These are phyloP conservation scores for Leptopilina syphax DNA, from an alignment of 2,888 invertebrate genomes.

Conservation along the genomic window DNA sequence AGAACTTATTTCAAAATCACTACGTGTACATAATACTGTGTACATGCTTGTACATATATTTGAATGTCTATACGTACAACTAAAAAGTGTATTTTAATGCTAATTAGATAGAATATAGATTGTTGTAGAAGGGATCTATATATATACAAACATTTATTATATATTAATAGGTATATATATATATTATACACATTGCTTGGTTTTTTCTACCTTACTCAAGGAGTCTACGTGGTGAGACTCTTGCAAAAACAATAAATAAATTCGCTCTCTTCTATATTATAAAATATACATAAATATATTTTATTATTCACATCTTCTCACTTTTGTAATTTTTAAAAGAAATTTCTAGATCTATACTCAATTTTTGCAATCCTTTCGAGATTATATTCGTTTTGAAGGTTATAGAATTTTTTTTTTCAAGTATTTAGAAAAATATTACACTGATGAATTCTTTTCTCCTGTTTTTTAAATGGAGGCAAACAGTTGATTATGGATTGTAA, in stretches of 20 bases:
- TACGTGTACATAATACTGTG: conserved; percentile 68
- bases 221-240: conserved; percentile 66
- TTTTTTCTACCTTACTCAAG: conserved; percentile 66
- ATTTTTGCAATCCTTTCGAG: conserved; percentile 3
- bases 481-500: no score
- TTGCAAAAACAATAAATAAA: conserved; percentile 60
- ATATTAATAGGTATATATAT: conserved; percentile 57
- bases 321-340: not conserved
- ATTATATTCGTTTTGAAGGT: not conserved
- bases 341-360: not conserved
- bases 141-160: conserved; percentile 48
- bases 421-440: no score
- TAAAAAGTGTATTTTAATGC: conserved; percentile 60
- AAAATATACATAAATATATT: no score
- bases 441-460: no score
- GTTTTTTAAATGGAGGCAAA: no score
- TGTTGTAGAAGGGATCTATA: conserved; percentile 68
- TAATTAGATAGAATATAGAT: conserved; percentile 66
- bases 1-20: conserved; percentile 52
- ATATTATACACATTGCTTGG: conserved; percentile 64
- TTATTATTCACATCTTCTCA: conserved; percentile 35
- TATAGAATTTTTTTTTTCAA: not conserved
- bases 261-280: conserved; percentile 46
- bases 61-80: conserved; percentile 50
- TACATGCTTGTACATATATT: conserved; percentile 68